phyloP scores from a whole-genome alignment of 1,140 invertebrate species.

The Daktulosphaira vitifoliae region DNA sequence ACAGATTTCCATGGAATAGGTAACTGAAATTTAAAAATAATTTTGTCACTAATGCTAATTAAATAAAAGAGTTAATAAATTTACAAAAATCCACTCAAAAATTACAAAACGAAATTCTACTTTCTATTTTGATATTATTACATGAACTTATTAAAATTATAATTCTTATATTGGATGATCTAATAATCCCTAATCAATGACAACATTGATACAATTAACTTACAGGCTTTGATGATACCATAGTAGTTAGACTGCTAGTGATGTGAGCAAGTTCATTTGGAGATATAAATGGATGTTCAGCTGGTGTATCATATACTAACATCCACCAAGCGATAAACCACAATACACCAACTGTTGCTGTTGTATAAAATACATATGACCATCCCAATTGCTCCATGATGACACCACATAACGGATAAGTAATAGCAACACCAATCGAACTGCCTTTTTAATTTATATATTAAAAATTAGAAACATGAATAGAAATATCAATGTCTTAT shows the following conservation, averaged over 20 bases:
- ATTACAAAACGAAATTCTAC: too few species aligned
- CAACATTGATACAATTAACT: too few species aligned
- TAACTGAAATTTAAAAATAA: conserved; percentile 44
- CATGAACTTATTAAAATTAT: too few species aligned
- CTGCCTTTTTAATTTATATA: conserved; percentile 46
- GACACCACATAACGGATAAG: conserved; percentile 59
- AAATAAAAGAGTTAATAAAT: too few species aligned
- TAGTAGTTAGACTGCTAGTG: conserved; percentile 4
- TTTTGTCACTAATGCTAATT: too few species aligned
- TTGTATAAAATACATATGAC: conserved; percentile 65
- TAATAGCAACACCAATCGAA: conserved; percentile 59
- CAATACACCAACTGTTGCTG: conserved; percentile 55
- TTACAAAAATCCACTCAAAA: too few species aligned
- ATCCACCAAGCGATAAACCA: conserved; percentile 73
- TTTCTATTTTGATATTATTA: too few species aligned
- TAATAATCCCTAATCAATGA: too few species aligned
- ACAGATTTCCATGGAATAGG: conserved; percentile 65
- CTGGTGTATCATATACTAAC: conserved; percentile 65
- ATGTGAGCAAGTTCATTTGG: conserved; percentile 48
- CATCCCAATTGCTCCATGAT: conserved; percentile 58
- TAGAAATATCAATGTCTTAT: too few species aligned
- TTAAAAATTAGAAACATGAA: too few species aligned
- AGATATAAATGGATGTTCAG: conserved; percentile 67
- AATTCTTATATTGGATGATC: too few species aligned
- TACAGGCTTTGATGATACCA: conserved; percentile 20